Conservation (phyloP, 2,797 vertebrate species). For the Tenualosa thibaudeaui region DNA sequence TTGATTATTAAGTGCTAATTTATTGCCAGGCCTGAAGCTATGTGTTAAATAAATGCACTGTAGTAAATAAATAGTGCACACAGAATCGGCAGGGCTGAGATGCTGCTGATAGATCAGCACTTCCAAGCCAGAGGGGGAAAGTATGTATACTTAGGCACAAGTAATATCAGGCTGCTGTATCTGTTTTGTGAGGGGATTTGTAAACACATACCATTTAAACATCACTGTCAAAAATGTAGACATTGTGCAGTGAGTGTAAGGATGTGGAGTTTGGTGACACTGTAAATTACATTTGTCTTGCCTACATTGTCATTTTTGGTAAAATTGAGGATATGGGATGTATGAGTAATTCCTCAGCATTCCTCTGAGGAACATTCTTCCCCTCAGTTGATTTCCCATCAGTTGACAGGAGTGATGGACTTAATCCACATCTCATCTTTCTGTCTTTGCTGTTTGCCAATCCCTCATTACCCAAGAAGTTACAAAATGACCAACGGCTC, state of each 20-base stretch:
- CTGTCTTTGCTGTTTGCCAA: not conserved
- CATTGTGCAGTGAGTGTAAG: no score
- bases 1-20: constrained; percentile 77
- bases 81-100: constrained; percentile 21
- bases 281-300: not conserved
- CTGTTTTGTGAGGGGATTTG: no score
- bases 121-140: constrained; percentile 46
- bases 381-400: not conserved
- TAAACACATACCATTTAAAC: no score
- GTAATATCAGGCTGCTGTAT: no score
- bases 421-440: not conserved
- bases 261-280: no score
- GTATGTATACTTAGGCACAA: constrained; percentile 37
- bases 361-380: not conserved
- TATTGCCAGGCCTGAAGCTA: constrained; percentile 71
- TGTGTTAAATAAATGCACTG: constrained; percentile 72
- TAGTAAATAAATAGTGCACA: constrained; percentile 51
- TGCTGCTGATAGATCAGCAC: constrained; percentile 37
- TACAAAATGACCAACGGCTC: not conserved
- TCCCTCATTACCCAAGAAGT: not conserved
- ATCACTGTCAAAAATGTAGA: no score
- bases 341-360: not conserved
- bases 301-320: constrained; percentile 28
- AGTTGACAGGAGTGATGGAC: not conserved
- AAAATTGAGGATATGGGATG: not conserved